phyloP scores from a whole-genome alignment of 2,888 invertebrate species.

The Lithosia quadra region DNA sequence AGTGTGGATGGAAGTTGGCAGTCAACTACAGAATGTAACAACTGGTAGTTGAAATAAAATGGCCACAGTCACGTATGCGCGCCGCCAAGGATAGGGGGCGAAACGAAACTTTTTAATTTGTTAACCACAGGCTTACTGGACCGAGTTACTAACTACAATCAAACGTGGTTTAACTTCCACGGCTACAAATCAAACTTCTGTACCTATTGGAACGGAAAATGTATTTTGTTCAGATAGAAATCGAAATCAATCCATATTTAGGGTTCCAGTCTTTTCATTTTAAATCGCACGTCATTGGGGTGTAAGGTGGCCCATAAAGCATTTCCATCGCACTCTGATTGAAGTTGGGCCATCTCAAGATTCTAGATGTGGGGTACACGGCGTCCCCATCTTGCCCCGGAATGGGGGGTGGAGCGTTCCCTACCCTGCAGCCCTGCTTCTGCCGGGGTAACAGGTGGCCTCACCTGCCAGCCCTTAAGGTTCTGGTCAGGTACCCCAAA shows the following conservation, averaged over 20 bases:
- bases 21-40: neutral
- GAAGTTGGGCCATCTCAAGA: too few relatives aligned
- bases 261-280: neutral
- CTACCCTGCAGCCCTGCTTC: too few relatives aligned
- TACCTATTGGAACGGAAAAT: neutral
- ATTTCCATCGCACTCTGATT: too few relatives aligned
- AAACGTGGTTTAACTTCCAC: neutral
- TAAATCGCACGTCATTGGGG: too few relatives aligned
- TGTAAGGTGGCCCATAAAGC: too few relatives aligned
- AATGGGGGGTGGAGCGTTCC: too few relatives aligned
- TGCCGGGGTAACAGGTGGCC: too few relatives aligned
- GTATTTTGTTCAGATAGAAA: neutral
- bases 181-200: neutral
- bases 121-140: neutral
- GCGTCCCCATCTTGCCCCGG: too few relatives aligned
- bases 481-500: too few relatives aligned
- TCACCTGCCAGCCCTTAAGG: too few relatives aligned
- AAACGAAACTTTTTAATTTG: slow-evolving; percentile 7
- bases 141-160: slow-evolving; percentile 1
- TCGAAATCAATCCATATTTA: neutral
- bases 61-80: neutral
- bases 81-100: neutral
- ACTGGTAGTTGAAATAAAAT: neutral
- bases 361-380: too few relatives aligned
- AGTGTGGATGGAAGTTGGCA: too few relatives aligned